Evolutionary conservation across 2,888 invertebrate species (phyloP), one percentile per base, ranked within the genome.

Genomic region (Dendrolimus houi): DNA sequence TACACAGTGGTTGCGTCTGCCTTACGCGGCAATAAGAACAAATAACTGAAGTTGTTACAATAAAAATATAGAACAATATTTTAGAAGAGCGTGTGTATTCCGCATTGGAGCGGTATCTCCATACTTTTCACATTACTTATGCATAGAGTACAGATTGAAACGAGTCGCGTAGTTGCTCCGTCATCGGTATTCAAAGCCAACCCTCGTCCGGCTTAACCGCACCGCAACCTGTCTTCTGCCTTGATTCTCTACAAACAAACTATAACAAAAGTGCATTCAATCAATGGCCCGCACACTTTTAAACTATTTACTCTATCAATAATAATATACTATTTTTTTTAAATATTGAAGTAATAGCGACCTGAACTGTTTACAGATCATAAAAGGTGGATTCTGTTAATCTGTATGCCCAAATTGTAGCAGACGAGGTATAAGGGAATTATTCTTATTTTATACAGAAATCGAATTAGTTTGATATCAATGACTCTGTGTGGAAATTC

Each of bases 91-190:
- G 75, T 79, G 77, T 84, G 77, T 84, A 77, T 79, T 76, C 79
- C 81, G 83, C 79, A 76, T 77, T 74, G 79, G 72, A 68, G 80
- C 73, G 72, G 77, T 74, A 83, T 84, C 81, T 85, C 85, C 87
- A 87, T 85, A 87, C 87, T 86, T 88, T 88, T 83, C 85, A 80
- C 85, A 90, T 90, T 88, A 89, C 80, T 87, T 88, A 90, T 87
- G 87, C 88, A 88, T 88, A 87, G 89, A 84, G 79, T 87, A 86
- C 79, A 87, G 87, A 89, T 89, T 89, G 89, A 86, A 88, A 83
- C 85, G 86, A 79, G 80, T 80, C 75, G 77, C 73, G 83, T 81
- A 81, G 84, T 81, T 79, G 85, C 72, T 62, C 67, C 79, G 83
- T 87, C 87, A 87, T 86, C 85, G 85, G 85, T 82, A 87, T 87